Conservation (phyloP, 2,888 invertebrate genomes). For the Aspidiotus destructor region DNA sequence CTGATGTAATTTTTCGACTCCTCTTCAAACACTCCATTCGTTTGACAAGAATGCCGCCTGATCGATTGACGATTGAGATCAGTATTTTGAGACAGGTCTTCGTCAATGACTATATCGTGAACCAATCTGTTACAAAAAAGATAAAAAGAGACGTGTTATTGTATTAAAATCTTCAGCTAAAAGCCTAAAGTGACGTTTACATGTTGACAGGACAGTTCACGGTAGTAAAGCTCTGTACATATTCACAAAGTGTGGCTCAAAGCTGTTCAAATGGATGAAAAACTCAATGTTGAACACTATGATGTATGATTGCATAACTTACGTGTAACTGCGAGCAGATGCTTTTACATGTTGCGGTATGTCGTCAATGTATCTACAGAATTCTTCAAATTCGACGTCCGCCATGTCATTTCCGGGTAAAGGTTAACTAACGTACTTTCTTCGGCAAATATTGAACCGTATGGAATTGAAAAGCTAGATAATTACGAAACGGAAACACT, state of each 20-base stretch:
- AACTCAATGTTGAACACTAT: not conserved
- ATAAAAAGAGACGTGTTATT: not conserved
- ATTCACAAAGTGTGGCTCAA: too few species aligned
- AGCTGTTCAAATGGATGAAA: not conserved
- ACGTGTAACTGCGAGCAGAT: slow-evolving; percentile 80
- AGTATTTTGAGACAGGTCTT: slow-evolving; percentile 56
- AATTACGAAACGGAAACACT: too few species aligned
- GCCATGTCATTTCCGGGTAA: slow-evolving; percentile 52
- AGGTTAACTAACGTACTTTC: too few species aligned
- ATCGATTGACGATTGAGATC: not conserved
- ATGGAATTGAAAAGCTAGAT: too few species aligned
- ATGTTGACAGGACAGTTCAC: too few species aligned
- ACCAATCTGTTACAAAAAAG: slow-evolving; percentile 55
- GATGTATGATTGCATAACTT: slow-evolving; percentile 47
- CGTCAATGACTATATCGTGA: slow-evolving; percentile 72
- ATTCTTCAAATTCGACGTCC: slow-evolving; percentile 88
- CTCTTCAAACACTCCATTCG: not conserved
- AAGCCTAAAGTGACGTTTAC: not conserved
- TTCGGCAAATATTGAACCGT: too few species aligned
- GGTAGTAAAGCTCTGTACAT: too few species aligned
- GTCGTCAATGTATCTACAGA: slow-evolving; percentile 74
- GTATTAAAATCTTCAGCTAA: too few species aligned
- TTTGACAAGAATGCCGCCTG: not conserved
- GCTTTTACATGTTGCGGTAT: slow-evolving; percentile 67
- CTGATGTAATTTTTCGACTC: not conserved